phyloP scores from a whole-genome alignment of 2,797 vertebrate genomes.

The Dicrostonyx torquatus region DNA sequence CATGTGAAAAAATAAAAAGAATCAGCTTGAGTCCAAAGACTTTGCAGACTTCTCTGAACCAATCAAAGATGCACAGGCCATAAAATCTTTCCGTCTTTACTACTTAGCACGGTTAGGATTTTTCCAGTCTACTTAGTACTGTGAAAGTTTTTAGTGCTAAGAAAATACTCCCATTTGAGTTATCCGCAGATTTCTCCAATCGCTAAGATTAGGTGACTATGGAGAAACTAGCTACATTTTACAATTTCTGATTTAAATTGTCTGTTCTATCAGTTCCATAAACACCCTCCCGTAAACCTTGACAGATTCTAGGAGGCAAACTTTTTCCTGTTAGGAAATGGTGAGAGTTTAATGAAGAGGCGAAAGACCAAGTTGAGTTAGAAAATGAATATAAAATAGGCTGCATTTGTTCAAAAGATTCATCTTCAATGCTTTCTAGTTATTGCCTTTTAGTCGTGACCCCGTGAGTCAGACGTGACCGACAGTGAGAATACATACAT shows the following conservation, averaged over 20 bases:
- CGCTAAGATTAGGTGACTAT: neutral
- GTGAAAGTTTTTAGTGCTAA: neutral
- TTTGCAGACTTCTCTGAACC: neutral
- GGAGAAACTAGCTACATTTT: neutral
- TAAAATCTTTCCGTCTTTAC: neutral
- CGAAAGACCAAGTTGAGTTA: neutral
- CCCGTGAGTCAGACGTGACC: neutral
- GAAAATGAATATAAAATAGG: neutral
- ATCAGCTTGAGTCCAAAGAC: neutral
- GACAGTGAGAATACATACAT: neutral
- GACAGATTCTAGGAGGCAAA: neutral
- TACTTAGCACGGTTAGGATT: neutral
- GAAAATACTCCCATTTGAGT: constrained; percentile 26
- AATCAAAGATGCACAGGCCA: neutral
- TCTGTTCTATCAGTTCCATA: neutral
- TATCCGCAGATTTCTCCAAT: neutral
- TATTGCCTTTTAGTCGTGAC: neutral
- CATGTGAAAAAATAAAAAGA: neutral
- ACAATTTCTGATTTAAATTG: constrained; percentile 5
- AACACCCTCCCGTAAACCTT: neutral
- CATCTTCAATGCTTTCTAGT: constrained; percentile 18
- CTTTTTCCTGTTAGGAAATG: neutral
- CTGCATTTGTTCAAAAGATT: neutral
- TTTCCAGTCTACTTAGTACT: neutral
- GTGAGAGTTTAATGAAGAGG: constrained; percentile 5